phyloP scores from a whole-genome alignment of 2,888 invertebrate genomes.

The Brachyopa scutellaris region DNA sequence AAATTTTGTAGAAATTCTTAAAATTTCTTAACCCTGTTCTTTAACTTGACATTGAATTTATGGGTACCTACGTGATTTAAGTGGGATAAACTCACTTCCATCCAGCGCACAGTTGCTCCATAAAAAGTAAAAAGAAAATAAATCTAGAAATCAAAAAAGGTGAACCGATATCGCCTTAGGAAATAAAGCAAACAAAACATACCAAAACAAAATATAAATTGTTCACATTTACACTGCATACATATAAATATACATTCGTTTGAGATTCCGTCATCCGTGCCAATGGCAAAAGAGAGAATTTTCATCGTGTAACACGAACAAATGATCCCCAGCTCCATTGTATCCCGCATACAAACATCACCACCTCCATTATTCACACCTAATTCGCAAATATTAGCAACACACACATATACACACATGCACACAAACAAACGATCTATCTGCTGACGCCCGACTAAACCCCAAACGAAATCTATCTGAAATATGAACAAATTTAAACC shows the following conservation, averaged over 20 bases:
- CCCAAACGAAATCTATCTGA: slow-evolving; percentile 59
- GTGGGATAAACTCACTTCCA: neutral
- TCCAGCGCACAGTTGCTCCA: neutral
- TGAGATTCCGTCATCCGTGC: slow-evolving; percentile 48
- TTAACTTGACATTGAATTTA: slow-evolving; percentile 1
- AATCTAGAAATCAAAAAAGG: slow-evolving; percentile 5
- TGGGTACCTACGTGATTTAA: slow-evolving; percentile 6
- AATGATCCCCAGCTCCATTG: slow-evolving; percentile 28
- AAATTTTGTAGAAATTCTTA: no score
- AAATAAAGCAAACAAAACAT: slow-evolving; percentile 28
- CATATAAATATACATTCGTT: no score
- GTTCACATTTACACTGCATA: no score
- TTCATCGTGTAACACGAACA: slow-evolving; percentile 44
- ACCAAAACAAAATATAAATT: neutral
- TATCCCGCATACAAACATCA: slow-evolving; percentile 40
- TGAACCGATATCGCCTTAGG: neutral
- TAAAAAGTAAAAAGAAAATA: neutral
- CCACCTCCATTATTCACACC: slow-evolving; percentile 58
- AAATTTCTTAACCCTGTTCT: no score
- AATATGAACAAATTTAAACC: slow-evolving; percentile 69
- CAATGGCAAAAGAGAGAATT: slow-evolving; percentile 32
- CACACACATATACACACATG: no score
- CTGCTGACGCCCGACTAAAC: slow-evolving; percentile 28
- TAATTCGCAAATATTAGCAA: slow-evolving; percentile 49
- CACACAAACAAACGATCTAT: slow-evolving; percentile 26